Base-by-base conservation (phyloP, 2,797 vertebrate genomes). In the Chelon labrosus region DNA sequence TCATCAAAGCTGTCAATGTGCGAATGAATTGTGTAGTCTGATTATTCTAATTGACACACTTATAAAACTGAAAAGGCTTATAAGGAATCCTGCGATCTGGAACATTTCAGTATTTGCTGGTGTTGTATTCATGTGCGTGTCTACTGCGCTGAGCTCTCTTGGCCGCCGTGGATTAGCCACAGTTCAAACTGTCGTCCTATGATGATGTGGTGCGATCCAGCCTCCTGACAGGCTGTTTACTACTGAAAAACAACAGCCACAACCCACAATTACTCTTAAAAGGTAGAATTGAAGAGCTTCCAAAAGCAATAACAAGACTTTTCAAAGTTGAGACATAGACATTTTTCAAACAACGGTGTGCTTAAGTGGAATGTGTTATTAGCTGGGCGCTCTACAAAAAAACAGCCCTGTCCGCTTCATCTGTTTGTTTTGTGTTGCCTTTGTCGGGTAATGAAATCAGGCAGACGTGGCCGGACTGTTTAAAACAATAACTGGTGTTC, bases 401-500 rank as follows among this genome's bases (percentile, higher is more conserved):
- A 7, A 46, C 19, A 35, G 14, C 13, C 8, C 38, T 2, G 10
- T 22, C 11, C 14, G 2, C 0, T 8, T 67, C 35, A 13, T 7
- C 2, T 53, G 49, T 44, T 44, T 42, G 46, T 50, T 62, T 19
- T 42, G 46, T 35, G 13, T 7, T 55, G 70, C 31, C 42, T 68
- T 37, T 53, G 35, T 74, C 75, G 38, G 46, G 42, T 72, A 75
- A 46, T 75, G 64, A 70, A 41, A 59, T 72, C 20, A 44, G 41
- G 60, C 37, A 42, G 31, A 7, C 12, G 2, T 9, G 57, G 31
- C 17, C 42, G 51, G 51, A 41, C 39, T 7, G 19, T 56, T 66
- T 63, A 9, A 25, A 72, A 71, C 62, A 41, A 1, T 63, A 22
- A 55, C 58, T 66, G 67, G 47, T 8, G 60, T 58, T 47, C 65